Base-by-base conservation (phyloP, 1,140 invertebrate genomes). In the Rhizoglyphus robini region DNA sequence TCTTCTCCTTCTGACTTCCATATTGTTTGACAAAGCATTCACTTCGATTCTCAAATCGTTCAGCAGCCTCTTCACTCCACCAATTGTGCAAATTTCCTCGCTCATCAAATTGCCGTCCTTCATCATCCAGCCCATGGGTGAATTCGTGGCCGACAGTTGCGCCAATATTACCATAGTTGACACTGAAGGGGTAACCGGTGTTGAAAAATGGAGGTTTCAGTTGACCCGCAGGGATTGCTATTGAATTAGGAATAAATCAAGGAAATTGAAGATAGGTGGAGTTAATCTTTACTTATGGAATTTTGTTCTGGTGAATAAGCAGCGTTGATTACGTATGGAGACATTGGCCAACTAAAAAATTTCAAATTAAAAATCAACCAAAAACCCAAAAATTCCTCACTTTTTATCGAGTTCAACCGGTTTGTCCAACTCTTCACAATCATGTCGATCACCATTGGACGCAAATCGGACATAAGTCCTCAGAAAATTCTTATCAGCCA, bases 41-140 rank as follows among this genome's bases (percentile, higher is more conserved):
- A 13, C 70, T 63, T 38, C 65, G 65, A 11, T 65, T 38, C 13
- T 67, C 57, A 58, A 71, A 73, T 36, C 47, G 47, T 41, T 61
- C n/a, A 18, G 69, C 30, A 3, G 69, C 65, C 20, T 68, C 64
- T n/a, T 67, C 54, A 75, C 34, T 76, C 79, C 30, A 78, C 76
- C 76, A 77, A 60, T 75, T 70, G 18, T 72, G 70, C 48, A 78
- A 65, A 63, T 77, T 77, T 2, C 77, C 92, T 54, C 88, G 81
- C 66, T 88, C 86, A 75, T 95, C 89, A 72, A 88, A 95, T 76
- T 93, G 88, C n/a, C 89, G 81, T 25, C 79, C 79, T 75, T 68
- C 60, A 61, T 62, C 58, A 72, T 81, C 79, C 69, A 81, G 80
- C 29, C 81, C 78, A 68, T 79, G 78, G 4, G 78, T 78, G 29